These are phyloP conservation scores for Podarcis lilfordi DNA, from an alignment of 2,797 vertebrate species.

Conservation along the genomic window DNA sequence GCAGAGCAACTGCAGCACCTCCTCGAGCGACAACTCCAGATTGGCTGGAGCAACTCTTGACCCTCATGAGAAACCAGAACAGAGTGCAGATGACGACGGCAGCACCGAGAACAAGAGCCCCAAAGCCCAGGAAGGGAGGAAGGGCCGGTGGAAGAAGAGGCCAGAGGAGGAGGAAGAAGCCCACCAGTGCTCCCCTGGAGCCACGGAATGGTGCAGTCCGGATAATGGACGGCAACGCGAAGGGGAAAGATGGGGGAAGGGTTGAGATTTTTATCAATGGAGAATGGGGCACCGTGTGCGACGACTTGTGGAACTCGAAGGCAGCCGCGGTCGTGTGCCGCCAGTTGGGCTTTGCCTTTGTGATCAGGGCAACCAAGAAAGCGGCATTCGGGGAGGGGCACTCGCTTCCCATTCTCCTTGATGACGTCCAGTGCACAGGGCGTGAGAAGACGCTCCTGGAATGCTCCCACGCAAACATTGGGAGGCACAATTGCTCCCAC, in stretches of 20 bases:
- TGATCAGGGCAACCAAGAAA: constrained; percentile 83
- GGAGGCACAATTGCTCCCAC: constrained; percentile 88
- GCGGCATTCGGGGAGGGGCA: constrained; percentile 89
- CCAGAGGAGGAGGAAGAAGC: constrained; percentile 75
- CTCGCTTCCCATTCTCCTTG: constrained; percentile 85
- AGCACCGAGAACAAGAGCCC: constrained; percentile 42
- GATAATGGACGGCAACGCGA: constrained; percentile 75
- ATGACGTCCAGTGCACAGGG: constrained; percentile 88
- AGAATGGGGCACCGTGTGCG: constrained; percentile 92
- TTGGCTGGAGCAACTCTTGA: constrained; percentile 76
- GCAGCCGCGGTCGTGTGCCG: constrained; percentile 87
- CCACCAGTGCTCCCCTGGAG: neutral
- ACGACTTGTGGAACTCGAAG: constrained; percentile 85
- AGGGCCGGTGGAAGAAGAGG: constrained; percentile 53
- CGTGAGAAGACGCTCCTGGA: constrained; percentile 85
- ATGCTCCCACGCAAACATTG: constrained; percentile 83
- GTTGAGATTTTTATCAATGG: constrained; percentile 86
- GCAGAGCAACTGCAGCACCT: neutral
- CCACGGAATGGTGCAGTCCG: constrained; percentile 79
- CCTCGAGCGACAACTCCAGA: constrained; percentile 17
- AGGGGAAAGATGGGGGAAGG: constrained; percentile 76
- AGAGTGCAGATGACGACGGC: constrained; percentile 22
- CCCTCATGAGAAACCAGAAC: constrained; percentile 40
- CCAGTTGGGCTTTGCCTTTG: constrained; percentile 87
- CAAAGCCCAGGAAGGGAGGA: constrained; percentile 60